A percentile compares a stretch with the other conserved stretches of the same genome.
phyloP scores from a whole-genome alignment of 2,797 vertebrate species.

The Chelon labrosus region DNA sequence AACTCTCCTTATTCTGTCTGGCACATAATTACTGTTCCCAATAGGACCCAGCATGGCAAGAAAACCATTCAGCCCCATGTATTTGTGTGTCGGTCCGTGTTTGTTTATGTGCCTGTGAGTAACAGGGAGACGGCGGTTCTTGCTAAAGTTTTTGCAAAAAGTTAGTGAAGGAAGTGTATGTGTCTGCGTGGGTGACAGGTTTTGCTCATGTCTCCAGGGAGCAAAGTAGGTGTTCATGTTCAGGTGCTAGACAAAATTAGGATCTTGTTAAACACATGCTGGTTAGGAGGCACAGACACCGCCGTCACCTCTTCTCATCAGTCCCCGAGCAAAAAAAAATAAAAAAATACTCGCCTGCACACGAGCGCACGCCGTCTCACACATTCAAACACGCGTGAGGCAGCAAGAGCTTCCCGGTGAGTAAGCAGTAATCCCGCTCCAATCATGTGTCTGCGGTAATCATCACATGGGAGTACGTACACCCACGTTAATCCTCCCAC shows the following conservation, averaged over 20 bases:
- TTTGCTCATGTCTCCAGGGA: constrained; percentile 41
- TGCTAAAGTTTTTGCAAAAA: constrained; percentile 55
- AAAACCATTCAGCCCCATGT: constrained; percentile 25
- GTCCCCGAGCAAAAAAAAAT: constrained; percentile 10
- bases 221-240: constrained; percentile 41
- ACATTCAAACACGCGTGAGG: constrained; percentile 19
- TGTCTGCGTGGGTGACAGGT: constrained; percentile 23
- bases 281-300: constrained; percentile 18
- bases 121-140: constrained; percentile 20
- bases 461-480: constrained; percentile 27
- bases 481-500: constrained; percentile 52
- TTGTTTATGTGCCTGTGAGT: constrained; percentile 27
- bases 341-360: not conserved
- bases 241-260: constrained; percentile 56
- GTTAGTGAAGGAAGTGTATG: constrained; percentile 27
- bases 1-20: constrained; percentile 65
- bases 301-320: constrained; percentile 17
- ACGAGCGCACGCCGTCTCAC: not conserved
- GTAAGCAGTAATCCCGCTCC: constrained; percentile 67
- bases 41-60: constrained; percentile 47
- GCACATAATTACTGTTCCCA: constrained; percentile 58
- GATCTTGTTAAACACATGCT: constrained; percentile 56
- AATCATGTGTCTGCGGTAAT: constrained; percentile 50
- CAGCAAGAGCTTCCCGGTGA: constrained; percentile 52
- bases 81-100: constrained; percentile 25